Evolutionary conservation across 2,888 invertebrate species (phyloP).

Genomic region (Orthosia gothica): DNA sequence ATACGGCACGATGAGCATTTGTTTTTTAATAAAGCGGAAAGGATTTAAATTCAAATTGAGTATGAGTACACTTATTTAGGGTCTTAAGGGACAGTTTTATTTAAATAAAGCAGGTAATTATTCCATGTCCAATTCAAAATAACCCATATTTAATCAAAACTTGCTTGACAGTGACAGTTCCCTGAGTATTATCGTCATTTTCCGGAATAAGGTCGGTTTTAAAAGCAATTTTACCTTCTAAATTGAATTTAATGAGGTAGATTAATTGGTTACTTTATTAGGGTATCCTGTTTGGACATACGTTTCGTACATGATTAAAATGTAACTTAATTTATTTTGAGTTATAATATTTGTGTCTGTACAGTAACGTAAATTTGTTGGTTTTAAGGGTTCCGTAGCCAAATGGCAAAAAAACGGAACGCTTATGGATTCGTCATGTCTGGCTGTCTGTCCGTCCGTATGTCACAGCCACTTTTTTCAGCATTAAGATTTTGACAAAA

Average conservation of each 20-base stretch:
- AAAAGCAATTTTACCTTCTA: background rate
- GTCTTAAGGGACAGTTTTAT: constrained; percentile 11
- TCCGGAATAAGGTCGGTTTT: background rate
- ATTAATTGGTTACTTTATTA: background rate
- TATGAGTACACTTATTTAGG: background rate
- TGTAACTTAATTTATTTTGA: background rate
- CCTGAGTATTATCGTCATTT: background rate
- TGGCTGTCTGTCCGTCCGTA: no score
- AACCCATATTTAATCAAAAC: background rate
- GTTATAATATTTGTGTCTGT: background rate
- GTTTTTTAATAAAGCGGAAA: constrained; percentile 40
- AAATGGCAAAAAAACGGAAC: no score
- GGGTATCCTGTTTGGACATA: constrained; percentile 12
- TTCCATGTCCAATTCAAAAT: background rate
- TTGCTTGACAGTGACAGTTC: background rate
- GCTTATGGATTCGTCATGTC: no score
- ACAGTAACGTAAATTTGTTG: background rate
- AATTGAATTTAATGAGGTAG: background rate
- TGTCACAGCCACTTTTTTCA: no score
- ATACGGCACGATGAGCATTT: constrained; percentile 37
- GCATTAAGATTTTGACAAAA: no score
- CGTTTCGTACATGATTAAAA: background rate
- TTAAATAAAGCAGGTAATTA: background rate
- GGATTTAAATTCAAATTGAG: constrained; percentile 40
- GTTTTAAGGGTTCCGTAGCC: no score